Conservation (phyloP, 2,113 vertebrate genomes). For the Alligator mississippiensis region DNA sequence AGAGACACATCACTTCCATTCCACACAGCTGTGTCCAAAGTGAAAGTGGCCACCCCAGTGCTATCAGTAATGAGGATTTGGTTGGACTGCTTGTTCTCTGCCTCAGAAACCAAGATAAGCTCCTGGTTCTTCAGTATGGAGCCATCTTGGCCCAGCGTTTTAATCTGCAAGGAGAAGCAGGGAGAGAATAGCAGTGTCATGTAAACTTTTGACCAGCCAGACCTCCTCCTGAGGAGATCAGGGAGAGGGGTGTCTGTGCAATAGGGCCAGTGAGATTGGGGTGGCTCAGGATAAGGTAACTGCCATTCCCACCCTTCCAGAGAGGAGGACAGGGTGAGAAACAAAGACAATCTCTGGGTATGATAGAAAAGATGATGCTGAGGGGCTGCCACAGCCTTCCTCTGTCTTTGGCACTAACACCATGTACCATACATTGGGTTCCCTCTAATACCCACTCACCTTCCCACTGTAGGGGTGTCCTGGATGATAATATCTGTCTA, state of each 20-base stretch:
- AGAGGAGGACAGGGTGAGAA: not conserved
- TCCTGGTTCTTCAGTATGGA: not conserved
- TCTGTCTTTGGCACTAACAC: not conserved
- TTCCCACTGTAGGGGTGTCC: slow-evolving; percentile 48
- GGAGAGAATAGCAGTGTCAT: not conserved
- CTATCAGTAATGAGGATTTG: not conserved
- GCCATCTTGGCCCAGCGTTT: not conserved
- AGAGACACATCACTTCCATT: not conserved
- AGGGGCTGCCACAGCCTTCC: not conserved
- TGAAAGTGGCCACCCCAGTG: not conserved
- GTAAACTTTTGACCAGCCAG: not conserved
- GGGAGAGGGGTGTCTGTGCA: not conserved
- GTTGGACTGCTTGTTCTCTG: not conserved
- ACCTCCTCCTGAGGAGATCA: not conserved
- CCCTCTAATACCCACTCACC: not conserved
- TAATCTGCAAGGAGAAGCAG: not conserved
- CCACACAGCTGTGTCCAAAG: not conserved
- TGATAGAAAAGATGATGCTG: not conserved
- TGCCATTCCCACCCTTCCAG: not conserved
- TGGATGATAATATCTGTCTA: slow-evolving; percentile 40
- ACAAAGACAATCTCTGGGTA: not conserved
- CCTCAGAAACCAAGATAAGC: not conserved
- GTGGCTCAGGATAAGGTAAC: not conserved
- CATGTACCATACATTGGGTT: not conserved
- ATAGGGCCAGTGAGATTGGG: not conserved